Evolutionary conservation across 2,888 invertebrate species (phyloP).

Genomic region (Drosophila leonis): DNA sequence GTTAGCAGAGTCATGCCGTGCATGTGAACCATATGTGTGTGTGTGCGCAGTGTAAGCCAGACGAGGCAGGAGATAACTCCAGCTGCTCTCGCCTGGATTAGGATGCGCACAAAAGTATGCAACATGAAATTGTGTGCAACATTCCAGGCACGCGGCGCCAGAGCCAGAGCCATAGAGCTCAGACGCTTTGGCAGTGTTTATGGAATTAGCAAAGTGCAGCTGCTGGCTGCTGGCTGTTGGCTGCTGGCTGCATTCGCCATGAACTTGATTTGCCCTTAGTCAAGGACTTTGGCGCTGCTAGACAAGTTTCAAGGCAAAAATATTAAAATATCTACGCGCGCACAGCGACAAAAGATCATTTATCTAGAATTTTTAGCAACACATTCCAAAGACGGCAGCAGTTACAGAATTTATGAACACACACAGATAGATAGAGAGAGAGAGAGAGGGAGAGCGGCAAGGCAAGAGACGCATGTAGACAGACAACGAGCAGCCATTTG

Average conservation of each 20-base stretch:
- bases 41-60: conserved; percentile 15
- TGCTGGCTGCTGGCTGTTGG: conserved; percentile 16
- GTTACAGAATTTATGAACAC: conserved; percentile 82
- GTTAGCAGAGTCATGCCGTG: conserved; percentile 28
- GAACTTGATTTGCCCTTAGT: conserved; percentile 84
- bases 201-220: conserved; percentile 78
- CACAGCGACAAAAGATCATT: conserved; percentile 71
- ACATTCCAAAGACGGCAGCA: conserved; percentile 40
- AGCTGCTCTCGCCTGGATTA: conserved; percentile 37
- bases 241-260: conserved; percentile 51
- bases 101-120: conserved; percentile 53
- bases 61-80: not conserved
- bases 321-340: conserved; percentile 78
- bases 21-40: conserved; percentile 42
- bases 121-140: conserved; percentile 42
- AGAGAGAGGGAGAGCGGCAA: not conserved
- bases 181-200: conserved; percentile 78
- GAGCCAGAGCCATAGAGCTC: conserved; percentile 49
- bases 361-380: conserved; percentile 68
- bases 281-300: conserved; percentile 80
- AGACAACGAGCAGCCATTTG: conserved; percentile 72
- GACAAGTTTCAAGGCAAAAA: conserved; percentile 69
- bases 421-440: conserved; percentile 47
- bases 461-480: conserved; percentile 31
- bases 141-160: conserved; percentile 43